Conservation (phyloP, 2,888 invertebrate genomes). For the Drosophila austrosaltans region DNA sequence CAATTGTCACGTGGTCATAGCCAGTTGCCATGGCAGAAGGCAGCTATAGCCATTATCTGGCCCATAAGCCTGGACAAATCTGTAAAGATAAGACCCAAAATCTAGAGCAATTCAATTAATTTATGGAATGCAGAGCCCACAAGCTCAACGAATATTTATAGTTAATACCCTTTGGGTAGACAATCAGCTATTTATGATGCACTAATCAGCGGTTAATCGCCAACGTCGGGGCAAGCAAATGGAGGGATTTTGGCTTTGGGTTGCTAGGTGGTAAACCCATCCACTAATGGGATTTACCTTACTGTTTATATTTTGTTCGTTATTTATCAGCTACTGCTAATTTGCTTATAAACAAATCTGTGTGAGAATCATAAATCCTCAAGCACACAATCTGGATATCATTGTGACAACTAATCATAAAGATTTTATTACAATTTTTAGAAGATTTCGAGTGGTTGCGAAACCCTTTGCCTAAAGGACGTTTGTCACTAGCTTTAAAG, state of each 20-base stretch:
- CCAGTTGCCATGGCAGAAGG: conserved; percentile 11
- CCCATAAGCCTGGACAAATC: conserved; percentile 48
- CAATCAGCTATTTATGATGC: conserved; percentile 53
- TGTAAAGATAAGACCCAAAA: conserved; percentile 41
- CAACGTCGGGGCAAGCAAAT: conserved; percentile 18
- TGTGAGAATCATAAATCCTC: conserved; percentile 37
- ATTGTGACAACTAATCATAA: not conserved
- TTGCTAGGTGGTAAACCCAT: conserved; percentile 41
- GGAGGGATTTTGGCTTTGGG: conserved; percentile 12
- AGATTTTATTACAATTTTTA: not conserved
- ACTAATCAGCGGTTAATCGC: conserved; percentile 54
- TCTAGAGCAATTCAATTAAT: conserved; percentile 56
- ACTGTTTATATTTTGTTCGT: not conserved
- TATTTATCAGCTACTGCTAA: not conserved
- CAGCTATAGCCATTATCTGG: conserved; percentile 27
- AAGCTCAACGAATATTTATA: conserved; percentile 6
- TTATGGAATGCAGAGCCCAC: conserved; percentile 33
- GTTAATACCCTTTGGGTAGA: conserved; percentile 30
- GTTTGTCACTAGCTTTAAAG: conserved; percentile 8
- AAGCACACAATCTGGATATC: not conserved
- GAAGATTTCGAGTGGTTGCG: not conserved
- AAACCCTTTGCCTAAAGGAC: not conserved
- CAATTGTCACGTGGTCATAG: conserved; percentile 34
- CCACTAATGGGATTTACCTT: not conserved
- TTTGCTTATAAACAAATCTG: conserved; percentile 32